phyloP scores from a whole-genome alignment of 2,797 vertebrate species.

The Chloroceryle inda region DNA sequence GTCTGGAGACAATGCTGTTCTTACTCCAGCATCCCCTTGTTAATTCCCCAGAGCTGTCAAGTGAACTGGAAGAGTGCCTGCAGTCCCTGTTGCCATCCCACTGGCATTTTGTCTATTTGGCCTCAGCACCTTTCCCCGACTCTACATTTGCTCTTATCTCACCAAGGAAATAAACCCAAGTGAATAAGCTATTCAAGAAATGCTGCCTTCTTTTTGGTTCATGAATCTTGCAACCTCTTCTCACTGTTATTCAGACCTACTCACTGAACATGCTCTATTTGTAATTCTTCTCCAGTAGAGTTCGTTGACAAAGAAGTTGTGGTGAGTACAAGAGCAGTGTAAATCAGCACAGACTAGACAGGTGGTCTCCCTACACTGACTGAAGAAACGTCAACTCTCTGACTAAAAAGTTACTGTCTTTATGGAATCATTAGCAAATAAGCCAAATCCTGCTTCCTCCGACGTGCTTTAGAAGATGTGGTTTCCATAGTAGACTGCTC shows the following conservation, averaged over 20 bases:
- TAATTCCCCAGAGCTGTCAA: neutral
- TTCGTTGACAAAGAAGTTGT: neutral
- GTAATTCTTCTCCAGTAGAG: neutral
- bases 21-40: neutral
- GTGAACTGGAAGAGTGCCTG: neutral
- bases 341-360: neutral
- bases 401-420: neutral
- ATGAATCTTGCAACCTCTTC: neutral
- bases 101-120: neutral
- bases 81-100: neutral
- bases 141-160: neutral
- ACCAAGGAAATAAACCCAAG: slow-evolving; percentile 12
- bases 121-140: neutral
- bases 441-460: neutral
- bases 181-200: neutral
- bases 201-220: neutral
- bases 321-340: neutral
- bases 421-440: neutral
- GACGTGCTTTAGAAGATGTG: neutral
- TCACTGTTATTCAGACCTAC: neutral
- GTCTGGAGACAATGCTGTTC: neutral
- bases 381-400: neutral
- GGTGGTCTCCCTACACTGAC: neutral
- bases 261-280: neutral
- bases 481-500: neutral